Evolutionary conservation across 2,113 vertebrate genomes (phyloP).

Genomic region (Pelecanus crispus): DNA sequence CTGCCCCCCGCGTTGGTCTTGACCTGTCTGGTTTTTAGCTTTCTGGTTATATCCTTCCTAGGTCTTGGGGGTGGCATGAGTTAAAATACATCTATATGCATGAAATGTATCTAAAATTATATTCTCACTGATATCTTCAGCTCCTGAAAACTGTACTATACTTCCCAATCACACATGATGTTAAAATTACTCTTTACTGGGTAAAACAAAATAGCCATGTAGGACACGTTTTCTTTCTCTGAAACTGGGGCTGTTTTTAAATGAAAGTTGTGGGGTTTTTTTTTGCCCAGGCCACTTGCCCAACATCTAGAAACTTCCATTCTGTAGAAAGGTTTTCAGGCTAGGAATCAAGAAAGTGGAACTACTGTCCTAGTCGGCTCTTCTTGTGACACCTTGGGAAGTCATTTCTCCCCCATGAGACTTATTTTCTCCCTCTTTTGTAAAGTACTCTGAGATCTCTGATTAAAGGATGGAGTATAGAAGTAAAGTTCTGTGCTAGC

Average conservation of each 20-base stretch:
- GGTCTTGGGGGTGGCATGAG: neutral
- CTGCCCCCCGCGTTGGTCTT: rapidly evolving
- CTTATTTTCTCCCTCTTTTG: neutral
- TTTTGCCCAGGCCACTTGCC: neutral
- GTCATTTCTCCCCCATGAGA: neutral
- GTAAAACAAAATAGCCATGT: neutral
- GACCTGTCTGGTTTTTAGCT: neutral
- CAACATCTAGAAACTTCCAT: neutral
- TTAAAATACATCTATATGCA: neutral
- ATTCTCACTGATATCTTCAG: neutral
- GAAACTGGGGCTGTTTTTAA: neutral
- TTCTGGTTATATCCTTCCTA: neutral
- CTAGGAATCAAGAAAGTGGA: neutral
- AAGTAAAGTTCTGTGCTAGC: neutral
- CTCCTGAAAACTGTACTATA: neutral
- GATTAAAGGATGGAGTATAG: neutral
- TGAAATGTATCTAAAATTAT: neutral
- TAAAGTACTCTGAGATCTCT: neutral
- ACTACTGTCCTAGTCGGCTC: neutral
- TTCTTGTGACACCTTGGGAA: neutral
- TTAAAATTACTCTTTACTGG: neutral
- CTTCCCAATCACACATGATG: neutral
- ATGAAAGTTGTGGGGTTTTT: neutral
- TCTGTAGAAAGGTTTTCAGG: neutral
- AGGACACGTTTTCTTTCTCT: neutral